Evolutionary conservation across 2,888 invertebrate species (phyloP).

Genomic region (Theretra japonica): DNA sequence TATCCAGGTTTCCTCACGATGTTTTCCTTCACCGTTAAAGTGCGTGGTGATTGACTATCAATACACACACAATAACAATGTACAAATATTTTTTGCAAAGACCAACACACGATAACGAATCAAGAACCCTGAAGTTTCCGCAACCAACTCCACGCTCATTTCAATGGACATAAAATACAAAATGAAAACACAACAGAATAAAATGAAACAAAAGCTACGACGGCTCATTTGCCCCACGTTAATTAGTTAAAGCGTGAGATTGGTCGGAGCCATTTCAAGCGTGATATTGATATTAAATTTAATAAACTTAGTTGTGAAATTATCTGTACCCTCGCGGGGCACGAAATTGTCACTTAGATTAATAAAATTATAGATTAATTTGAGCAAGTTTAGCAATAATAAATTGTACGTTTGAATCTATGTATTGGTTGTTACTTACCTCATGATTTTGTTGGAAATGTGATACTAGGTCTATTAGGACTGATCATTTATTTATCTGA

Average conservation of each 20-base stretch:
- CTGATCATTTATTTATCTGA: too few species aligned
- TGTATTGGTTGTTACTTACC: too few species aligned
- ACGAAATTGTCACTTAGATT: constrained; percentile 15
- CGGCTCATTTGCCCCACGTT: constrained; percentile 60
- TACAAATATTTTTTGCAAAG: too few species aligned
- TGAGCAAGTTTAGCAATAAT: neutral
- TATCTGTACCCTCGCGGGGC: constrained; percentile 11
- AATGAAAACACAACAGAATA: constrained; percentile 31
- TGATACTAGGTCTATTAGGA: too few species aligned
- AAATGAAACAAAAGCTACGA: constrained; percentile 50
- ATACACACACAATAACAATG: too few species aligned
- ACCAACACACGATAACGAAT: too few species aligned
- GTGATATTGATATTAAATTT: constrained; percentile 80
- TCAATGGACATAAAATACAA: neutral
- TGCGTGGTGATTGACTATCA: too few species aligned
- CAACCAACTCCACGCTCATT: neutral
- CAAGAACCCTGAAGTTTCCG: too few species aligned
- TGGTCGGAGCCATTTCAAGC: constrained; percentile 55
- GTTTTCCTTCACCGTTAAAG: too few species aligned
- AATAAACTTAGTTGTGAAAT: constrained; percentile 54
- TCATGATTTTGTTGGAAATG: too few species aligned
- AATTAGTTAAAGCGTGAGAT: constrained; percentile 55
- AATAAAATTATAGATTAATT: constrained; percentile 1
- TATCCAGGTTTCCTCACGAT: too few species aligned
- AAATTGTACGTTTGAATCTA: neutral